Base-by-base conservation (phyloP, 2,113 vertebrate genomes). In the Hyperoodon ampullatus region DNA sequence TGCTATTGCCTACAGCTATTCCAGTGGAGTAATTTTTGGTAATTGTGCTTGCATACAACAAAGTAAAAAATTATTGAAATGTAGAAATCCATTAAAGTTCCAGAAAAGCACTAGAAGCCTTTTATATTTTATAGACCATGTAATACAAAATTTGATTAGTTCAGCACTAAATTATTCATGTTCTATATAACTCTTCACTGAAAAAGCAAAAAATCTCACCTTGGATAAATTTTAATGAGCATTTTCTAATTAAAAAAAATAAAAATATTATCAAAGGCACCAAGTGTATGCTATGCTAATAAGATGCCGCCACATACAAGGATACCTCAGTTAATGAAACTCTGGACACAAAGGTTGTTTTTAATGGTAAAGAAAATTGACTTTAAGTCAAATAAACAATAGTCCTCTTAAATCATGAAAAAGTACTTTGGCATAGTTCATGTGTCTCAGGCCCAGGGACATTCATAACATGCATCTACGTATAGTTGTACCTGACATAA, bases 61-160 rank as follows among this genome's bases (percentile, higher is more conserved):
- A 97, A 93, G 7, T 26, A 60, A 96, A 71, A 63, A 72, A 35
- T 11, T 9, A 33, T 60, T 74, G 60, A 97, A 95, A 94, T 60
- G 24, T 70, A 81, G 8, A 75, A 44, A 93, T 66, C 3, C 0
- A 42, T 55, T 33, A 66, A 33, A 1, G 26, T 97, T 97, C 96
- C 77, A 90, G 26, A 88, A 88, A 83, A 0, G 0, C 66, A 71
- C 6, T 96, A 47, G 14, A 18, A 68, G 11, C 0, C 39, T 90
- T 97, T 88, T 87, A 33, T 96, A 30, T 75, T 96, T 82, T 90
- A 35, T 77, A 26, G 18, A n/a, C 13, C 94, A 2, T 66, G 58
- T 75, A 96, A 91, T 80, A 3, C 30, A 96, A 97, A 88, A 92
- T 86, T 93, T 97, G 71, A 88, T 72, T 95, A 80, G 1, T 10